Base-by-base conservation (phyloP, 2,797 vertebrate genomes). In the Sebastes hubbsi region DNA sequence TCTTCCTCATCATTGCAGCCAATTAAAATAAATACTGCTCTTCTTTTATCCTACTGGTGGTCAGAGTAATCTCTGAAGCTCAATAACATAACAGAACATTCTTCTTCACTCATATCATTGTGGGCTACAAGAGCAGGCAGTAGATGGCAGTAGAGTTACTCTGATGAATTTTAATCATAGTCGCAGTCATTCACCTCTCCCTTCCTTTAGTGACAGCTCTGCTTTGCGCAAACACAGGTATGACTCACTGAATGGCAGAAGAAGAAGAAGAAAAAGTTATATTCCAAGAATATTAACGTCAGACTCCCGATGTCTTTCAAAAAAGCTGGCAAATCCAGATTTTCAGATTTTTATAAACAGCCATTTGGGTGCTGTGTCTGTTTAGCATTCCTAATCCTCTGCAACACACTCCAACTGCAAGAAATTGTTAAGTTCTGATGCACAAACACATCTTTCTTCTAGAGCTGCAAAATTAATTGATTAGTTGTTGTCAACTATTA, bases 121-220 rank as follows among this genome's bases (percentile, higher is more conserved):
- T 22, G 22, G 59, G 24, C 54, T 69, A 42, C 3, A 1, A 6
- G 2, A 52, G 56, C 54, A 5, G 49, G 67, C 94, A 91, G 85
- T 66, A 94, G 94, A 83, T 92, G 91, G 92, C 91, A 87, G 87
- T 81, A 91, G 85, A 92, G 91, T 66, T 78, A 25, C 75, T 86
- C 77, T 65, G 22, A 78, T 84, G 67, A 88, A 65, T 66, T 81
- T 61, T 14, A 68, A 75, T 77, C 24, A 58, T 0, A 1, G 1
- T 9, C 10, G 2, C 34, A 10, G 1, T 58, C 6, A 8, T 8
- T 72, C 60, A 27, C 12, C 1, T 2, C 2, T 65, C 6, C 38
- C 36, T 8, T 58, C 3, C 11, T 4, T 13, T 7, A 29, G 30
- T 18, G 42, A 6, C 12, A 36, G 22, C 0, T 49, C 24, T 27